Base-by-base conservation (phyloP, 2,797 vertebrate species). In the Gephyroberyx darwinii region DNA sequence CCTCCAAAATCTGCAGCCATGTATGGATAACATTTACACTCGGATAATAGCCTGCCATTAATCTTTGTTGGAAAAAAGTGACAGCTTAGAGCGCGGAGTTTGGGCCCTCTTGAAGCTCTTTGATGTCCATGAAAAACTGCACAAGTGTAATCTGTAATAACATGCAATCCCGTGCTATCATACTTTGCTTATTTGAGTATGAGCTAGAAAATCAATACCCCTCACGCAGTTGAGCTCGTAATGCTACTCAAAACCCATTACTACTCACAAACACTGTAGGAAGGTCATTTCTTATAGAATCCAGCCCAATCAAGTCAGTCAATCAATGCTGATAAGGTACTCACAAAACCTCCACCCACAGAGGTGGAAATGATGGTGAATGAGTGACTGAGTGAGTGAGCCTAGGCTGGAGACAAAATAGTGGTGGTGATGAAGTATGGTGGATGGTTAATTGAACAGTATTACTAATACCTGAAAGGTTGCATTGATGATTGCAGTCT, bases 1-100 rank as follows among this genome's bases (percentile, higher is more conserved):
- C 70, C 55, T 86, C 71, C 55, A 69, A 71, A 76, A 50, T 62
- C 48, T 66, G 16, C 48, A 75, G 60, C 73, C 79, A 57, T 67
- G 67, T 81, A 70, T 78, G 66, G 47, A 58, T 58, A 79, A 72
- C 37, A 39, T 75, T 55, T 54, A 69, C 60, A 76, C 41, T 0
- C 22, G 33, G 20, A 59, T 80, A 77, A 81, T 47, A 66, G 64
- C 57, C 30, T 69, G 19, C 71, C 20, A 71, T 84, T 81, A 71
- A 82, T 86, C 78, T 76, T 51, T 54, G 57, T 26, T 30, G 45
- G 1, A 30, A 52, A 51, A 65, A 37, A 67, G 59, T 50, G 61
- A 52, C 43, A 22, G 55, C n/a, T 61, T 53, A 17, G 54, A 71
- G 19, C 30, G 20, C 33, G n/a, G 53, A 35, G 26, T 31, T n/a